Evolutionary conservation across 2,888 invertebrate genomes (phyloP).

Genomic region (Galeruca laticollis): DNA sequence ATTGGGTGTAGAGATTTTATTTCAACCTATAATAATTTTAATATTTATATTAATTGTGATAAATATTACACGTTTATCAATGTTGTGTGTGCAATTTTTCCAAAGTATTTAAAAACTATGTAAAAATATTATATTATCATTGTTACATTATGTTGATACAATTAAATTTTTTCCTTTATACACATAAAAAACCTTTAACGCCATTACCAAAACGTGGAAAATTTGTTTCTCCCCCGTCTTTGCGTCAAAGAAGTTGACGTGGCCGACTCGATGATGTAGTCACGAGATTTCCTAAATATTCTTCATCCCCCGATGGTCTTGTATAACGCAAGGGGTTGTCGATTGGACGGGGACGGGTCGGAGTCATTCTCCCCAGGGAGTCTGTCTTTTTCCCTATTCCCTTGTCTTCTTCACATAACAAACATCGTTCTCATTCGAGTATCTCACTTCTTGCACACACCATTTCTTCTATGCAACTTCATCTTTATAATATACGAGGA

Average conservation of each 20-base stretch:
- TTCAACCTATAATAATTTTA: too few relatives aligned
- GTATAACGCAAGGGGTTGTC: constrained; percentile 58
- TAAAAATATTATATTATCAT: too few relatives aligned
- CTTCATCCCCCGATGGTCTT: constrained; percentile 61
- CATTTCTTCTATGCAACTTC: constrained; percentile 60
- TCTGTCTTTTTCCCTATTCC: constrained; percentile 72
- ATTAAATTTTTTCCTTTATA: too few relatives aligned
- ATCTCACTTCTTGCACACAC: constrained; percentile 59
- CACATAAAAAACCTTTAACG: constrained; percentile 49
- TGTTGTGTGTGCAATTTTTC: too few relatives aligned
- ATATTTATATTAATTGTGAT: too few relatives aligned
- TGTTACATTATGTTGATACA: too few relatives aligned
- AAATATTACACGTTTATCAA: too few relatives aligned
- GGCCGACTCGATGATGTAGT: constrained; percentile 62
- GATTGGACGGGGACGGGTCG: constrained; percentile 65
- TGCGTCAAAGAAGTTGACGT: constrained; percentile 55
- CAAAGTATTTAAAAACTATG: too few relatives aligned
- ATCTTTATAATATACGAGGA: constrained; percentile 42
- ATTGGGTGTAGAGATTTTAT: too few relatives aligned
- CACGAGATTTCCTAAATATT: constrained; percentile 64
- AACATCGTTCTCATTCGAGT: constrained; percentile 64
- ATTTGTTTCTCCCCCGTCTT: constrained; percentile 36
- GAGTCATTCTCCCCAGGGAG: constrained; percentile 69
- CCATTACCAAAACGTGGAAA: constrained; percentile 26
- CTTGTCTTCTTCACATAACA: constrained; percentile 65